A percentile compares a stretch with the other conserved stretches of the same genome.
These are phyloP conservation scores for Cylloceria caligata DNA, from an alignment of 2,888 invertebrate species.

Conservation along the genomic window DNA sequence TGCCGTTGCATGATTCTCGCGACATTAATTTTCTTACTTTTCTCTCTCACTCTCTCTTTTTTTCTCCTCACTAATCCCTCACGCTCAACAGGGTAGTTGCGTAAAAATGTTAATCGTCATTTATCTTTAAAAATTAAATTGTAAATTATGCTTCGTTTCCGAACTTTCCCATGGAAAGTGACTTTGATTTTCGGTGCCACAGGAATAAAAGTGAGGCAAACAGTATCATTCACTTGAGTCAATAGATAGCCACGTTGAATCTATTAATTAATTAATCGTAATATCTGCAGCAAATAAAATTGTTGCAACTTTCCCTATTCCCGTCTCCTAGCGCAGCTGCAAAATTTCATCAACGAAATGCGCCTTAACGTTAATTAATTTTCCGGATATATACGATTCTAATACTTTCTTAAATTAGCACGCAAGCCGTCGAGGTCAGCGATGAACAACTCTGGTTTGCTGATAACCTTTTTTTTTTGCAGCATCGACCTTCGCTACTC, in stretches of 20 bases:
- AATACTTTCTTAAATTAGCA: background rate
- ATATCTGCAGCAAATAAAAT: constrained; percentile 12
- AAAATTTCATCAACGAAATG: background rate
- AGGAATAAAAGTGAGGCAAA: background rate
- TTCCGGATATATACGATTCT: background rate
- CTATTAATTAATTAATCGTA: background rate
- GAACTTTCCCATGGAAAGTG: constrained; percentile 2
- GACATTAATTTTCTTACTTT: background rate
- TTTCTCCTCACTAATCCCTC: background rate
- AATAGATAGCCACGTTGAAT: background rate
- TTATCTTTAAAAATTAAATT: constrained; percentile 1
- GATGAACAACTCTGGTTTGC: background rate
- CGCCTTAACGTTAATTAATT: background rate
- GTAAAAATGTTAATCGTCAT: background rate
- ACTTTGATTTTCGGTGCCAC: constrained; percentile 1
- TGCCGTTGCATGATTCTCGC: constrained; percentile 15
- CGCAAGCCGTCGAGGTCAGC: background rate
- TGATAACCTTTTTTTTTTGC: background rate
- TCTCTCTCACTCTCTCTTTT: too few species aligned
- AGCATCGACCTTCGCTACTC: background rate
- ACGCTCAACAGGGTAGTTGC: constrained; percentile 20
- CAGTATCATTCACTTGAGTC: background rate
- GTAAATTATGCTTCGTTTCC: background rate
- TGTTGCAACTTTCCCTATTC: constrained; percentile 17
- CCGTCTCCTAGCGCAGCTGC: constrained; percentile 16